Conservation (phyloP, 92 coral and sea anemone genomes). For the Umimayanthus kanabou region DNA sequence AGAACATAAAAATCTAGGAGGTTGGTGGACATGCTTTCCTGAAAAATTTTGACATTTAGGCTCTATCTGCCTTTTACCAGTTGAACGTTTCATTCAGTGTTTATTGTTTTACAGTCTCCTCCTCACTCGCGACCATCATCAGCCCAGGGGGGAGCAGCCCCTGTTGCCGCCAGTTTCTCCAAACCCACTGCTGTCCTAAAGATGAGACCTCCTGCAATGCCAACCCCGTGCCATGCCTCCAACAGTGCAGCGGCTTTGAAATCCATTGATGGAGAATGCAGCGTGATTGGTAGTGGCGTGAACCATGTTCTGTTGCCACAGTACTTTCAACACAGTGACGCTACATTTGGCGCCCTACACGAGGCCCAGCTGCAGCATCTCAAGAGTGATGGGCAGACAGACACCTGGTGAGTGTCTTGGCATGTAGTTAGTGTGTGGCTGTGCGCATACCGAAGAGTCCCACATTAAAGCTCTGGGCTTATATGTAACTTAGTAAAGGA, state of each 20-base stretch:
- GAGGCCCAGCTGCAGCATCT: constrained; percentile 73
- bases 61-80: not conserved
- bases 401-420: constrained; percentile 39
- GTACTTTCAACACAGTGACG: constrained; percentile 81
- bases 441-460: not conserved
- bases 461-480: no score
- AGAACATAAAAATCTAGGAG: no score
- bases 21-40: no score
- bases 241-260: constrained; percentile 84
- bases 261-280: constrained; percentile 79
- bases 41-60: no score
- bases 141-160: constrained; percentile 64
- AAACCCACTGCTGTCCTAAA: constrained; percentile 76
- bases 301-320: constrained; percentile 79
- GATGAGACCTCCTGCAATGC: constrained; percentile 73
- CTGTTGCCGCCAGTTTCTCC: constrained; percentile 65
- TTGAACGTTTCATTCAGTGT: not conserved
- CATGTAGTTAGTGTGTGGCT: not conserved
- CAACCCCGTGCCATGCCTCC: constrained; percentile 78
- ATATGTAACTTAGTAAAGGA: no score
- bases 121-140: constrained; percentile 75
- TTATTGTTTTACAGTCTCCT: constrained; percentile 47
- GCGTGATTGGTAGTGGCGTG: constrained; percentile 77
- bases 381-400: constrained; percentile 45
- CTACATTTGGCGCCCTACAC: constrained; percentile 67